Evolutionary conservation across 2,888 invertebrate genomes (phyloP), one percentile per base, ranked within the genome.

Genomic region (Mythimna loreyi): DNA sequence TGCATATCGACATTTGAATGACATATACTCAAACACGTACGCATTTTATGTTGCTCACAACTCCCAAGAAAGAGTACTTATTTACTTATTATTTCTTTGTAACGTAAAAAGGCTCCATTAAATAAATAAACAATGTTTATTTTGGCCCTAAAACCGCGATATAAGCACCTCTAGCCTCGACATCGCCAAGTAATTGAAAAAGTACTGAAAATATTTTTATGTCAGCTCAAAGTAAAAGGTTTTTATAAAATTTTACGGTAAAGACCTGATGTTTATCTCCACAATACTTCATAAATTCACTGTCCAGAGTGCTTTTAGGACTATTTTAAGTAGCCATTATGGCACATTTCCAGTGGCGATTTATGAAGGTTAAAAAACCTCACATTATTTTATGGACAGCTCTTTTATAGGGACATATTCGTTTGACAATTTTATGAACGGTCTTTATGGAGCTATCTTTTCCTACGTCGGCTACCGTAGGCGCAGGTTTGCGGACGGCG

Each of bases 361-460:
- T 82, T 82, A 84, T 77, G 64, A 70, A 72, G 84, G 83, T 77
- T 83, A 69, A 81, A 84, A 79, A 80, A 56, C 79, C 75, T 84
- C 79, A 80, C 83, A 83, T 69, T 78, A 70, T 78, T 79, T 86
- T 78, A 85, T 78, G 81, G 80, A 70, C 63, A 72, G 67, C 70
- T 71, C 64, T 80, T 85, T 83, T 78, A 82, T 82, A 60, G 80
- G 52, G 58, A 61, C 66, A 83, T 82, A 75, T 58, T 72, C 64
- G 59, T 60, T 47, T 50, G 56, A 30, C 9, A 30, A 64, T 72
- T 80, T 77, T 70, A 83, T 73, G 67, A 62, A 25, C 64, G n/a
- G 11, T 45, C 6, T 33, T 67, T 28, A 8, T 13, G 50, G 8
- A 50, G 50, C 4, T 49, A 30, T 30, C 7, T 36, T 57, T n/a